phyloP scores from a whole-genome alignment of 2,888 invertebrate genomes.

The Pomacea canaliculata region DNA sequence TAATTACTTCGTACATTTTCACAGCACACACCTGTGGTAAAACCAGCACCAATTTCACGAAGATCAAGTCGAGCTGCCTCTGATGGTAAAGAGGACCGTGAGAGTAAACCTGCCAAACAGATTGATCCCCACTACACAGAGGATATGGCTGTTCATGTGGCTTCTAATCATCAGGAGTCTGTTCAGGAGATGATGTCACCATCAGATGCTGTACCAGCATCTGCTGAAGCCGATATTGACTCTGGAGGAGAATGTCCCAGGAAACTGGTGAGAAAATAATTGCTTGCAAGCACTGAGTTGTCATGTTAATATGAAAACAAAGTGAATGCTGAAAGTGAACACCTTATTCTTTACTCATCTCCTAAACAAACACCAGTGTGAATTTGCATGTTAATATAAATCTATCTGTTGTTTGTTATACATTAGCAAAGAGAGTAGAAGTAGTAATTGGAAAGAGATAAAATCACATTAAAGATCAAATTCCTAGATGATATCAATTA shows the following conservation, averaged over 20 bases:
- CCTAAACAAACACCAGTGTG: too few species aligned
- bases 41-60: slow-evolving; percentile 26
- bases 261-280: slow-evolving; percentile 29
- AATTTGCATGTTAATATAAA: too few species aligned
- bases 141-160: neutral
- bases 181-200: neutral
- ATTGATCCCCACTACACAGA: neutral
- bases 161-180: neutral
- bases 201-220: neutral
- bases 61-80: slow-evolving; percentile 6
- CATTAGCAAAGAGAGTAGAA: too few species aligned
- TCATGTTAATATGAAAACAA: neutral
- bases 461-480: too few species aligned
- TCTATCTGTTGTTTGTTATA: too few species aligned
- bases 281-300: too few species aligned
- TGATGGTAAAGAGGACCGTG: slow-evolving; percentile 18
- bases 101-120: slow-evolving; percentile 3
- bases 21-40: slow-evolving; percentile 1
- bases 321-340: neutral
- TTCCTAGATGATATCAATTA: too few species aligned
- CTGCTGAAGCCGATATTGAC: slow-evolving; percentile 16
- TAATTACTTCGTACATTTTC: neutral
- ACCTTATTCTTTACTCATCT: neutral
- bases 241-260: slow-evolving; percentile 26
- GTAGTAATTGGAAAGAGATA: too few species aligned